phyloP scores from a whole-genome alignment of 2,797 vertebrate species.

The Myotis vivesi region DNA sequence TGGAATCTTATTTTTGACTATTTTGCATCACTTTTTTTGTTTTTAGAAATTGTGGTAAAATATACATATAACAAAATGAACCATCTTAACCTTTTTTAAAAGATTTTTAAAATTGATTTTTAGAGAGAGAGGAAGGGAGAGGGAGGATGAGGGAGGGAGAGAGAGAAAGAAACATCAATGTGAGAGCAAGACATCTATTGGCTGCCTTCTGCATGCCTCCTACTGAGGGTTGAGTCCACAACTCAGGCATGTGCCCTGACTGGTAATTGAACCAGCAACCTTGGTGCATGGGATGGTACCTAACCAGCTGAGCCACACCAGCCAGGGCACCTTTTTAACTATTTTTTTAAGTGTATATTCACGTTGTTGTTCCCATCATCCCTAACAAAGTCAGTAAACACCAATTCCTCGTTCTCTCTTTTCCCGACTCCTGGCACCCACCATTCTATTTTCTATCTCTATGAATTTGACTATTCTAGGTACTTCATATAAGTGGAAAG shows the following conservation, averaged over 20 bases:
- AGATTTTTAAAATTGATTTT: neutral
- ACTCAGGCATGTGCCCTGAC: neutral
- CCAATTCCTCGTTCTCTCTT: neutral
- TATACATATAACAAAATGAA: neutral
- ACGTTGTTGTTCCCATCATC: neutral
- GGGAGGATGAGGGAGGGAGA: too few relatives aligned
- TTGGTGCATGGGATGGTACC: neutral
- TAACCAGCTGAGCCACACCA: neutral
- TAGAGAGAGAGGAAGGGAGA: neutral
- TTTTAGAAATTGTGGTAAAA: neutral
- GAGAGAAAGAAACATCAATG: neutral
- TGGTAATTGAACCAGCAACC: neutral
- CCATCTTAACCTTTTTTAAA: neutral
- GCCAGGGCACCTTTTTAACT: neutral
- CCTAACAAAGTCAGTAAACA: neutral
- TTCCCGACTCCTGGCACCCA: too few relatives aligned
- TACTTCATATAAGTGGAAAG: neutral
- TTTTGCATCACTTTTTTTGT: neutral
- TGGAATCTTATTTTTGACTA: neutral
- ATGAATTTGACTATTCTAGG: neutral
- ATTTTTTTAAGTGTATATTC: neutral
- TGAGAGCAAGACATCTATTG: neutral
- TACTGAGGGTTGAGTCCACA: neutral
- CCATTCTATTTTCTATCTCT: neutral
- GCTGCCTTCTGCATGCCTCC: neutral